Percentiles rank a stretch among this genome's conserved stretches.
phyloP scores from a whole-genome alignment of 1,140 invertebrate genomes.

The Chymomyza costata region DNA sequence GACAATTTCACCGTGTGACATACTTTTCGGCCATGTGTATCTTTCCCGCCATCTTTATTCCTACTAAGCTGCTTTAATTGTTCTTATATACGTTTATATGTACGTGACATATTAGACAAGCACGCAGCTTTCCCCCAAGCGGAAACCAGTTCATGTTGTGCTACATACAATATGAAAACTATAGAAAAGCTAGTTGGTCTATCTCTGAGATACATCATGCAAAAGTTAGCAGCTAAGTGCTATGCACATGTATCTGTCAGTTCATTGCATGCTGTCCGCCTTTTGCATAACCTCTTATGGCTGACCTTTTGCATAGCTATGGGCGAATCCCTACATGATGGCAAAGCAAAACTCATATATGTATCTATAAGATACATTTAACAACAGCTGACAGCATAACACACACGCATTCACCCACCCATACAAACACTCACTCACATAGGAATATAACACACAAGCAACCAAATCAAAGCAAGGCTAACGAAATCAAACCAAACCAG shows the following conservation, averaged over 20 bases:
- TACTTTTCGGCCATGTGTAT: constrained; percentile 13
- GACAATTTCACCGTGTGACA: constrained; percentile 39
- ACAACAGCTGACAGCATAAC: too few species aligned
- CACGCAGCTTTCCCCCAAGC: too few species aligned
- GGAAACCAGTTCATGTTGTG: too few species aligned
- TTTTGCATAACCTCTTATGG: too few species aligned
- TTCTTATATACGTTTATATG: too few species aligned
- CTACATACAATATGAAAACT: too few species aligned
- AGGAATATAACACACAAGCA: too few species aligned
- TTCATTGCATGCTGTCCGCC: too few species aligned
- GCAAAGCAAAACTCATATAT: too few species aligned
- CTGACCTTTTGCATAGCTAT: too few species aligned
- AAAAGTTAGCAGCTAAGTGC: constrained; percentile 5
- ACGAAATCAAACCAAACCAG: constrained; percentile 37
- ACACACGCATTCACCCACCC: constrained; percentile 3
- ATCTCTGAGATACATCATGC: constrained; percentile 39
- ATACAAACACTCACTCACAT: constrained; percentile 20
- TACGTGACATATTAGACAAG: constrained; percentile 28
- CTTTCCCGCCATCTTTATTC: background rate
- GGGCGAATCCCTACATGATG: too few species aligned
- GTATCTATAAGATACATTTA: background rate
- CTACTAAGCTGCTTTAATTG: constrained; percentile 38
- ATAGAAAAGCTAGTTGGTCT: too few species aligned
- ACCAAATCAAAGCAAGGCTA: constrained; percentile 29
- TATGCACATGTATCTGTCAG: constrained; percentile 7